Conservation (phyloP, 2,888 invertebrate genomes). For the Cerastis leucographa region DNA sequence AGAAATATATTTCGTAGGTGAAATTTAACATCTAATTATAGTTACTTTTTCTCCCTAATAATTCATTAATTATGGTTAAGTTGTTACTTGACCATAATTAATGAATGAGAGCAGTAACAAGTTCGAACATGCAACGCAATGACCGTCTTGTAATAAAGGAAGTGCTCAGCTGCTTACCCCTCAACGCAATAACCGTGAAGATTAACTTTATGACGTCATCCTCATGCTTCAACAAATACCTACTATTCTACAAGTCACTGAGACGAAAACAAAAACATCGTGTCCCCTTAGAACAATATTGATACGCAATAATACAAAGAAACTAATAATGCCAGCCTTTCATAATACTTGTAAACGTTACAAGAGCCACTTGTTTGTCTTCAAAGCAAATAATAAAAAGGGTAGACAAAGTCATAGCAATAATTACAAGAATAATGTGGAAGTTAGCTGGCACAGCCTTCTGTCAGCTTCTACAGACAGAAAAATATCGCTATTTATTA, state of each 20-base stretch:
- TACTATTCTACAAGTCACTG: slow-evolving; percentile 9
- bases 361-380: slow-evolving; percentile 67
- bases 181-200: slow-evolving; percentile 25
- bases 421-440: slow-evolving; percentile 78
- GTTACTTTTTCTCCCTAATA: too few species aligned
- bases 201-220: slow-evolving; percentile 41
- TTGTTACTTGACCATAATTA: too few species aligned
- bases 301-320: slow-evolving; percentile 58
- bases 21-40: neutral
- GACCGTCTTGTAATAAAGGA: slow-evolving; percentile 14
- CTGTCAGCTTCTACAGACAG: slow-evolving; percentile 71
- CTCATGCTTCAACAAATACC: slow-evolving; percentile 25
- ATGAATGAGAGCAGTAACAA: neutral
- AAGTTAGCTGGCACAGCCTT: slow-evolving; percentile 73
- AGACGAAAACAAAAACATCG: slow-evolving; percentile 33
- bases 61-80: neutral
- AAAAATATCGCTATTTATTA: slow-evolving; percentile 83
- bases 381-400: slow-evolving; percentile 72
- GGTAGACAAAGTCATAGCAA: slow-evolving; percentile 71
- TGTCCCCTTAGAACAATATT: slow-evolving; percentile 52
- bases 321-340: slow-evolving; percentile 62
- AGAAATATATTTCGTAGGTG: neutral
- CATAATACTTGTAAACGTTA: slow-evolving; percentile 66
- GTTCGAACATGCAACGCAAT: slow-evolving; percentile 16
- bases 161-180: slow-evolving; percentile 23